These are phyloP conservation scores for Electrophaes corylata DNA, from an alignment of 2,888 invertebrate genomes.

Conservation along the genomic window DNA sequence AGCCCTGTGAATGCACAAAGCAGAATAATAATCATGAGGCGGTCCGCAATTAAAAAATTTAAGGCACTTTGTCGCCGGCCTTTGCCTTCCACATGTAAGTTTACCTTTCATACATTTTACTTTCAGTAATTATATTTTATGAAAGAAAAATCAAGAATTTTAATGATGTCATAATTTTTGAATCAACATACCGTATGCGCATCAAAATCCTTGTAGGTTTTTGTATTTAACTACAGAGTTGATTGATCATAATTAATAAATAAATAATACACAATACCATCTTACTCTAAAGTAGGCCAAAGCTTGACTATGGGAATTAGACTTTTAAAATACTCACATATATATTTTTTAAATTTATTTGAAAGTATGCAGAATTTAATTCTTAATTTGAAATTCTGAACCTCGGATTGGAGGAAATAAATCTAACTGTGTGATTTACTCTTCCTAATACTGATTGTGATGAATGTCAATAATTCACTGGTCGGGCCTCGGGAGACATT, in stretches of 20 bases:
- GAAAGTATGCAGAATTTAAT: constrained; percentile 16
- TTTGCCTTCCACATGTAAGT: constrained; percentile 59
- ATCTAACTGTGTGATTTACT: constrained; percentile 43
- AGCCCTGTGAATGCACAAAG: constrained; percentile 78
- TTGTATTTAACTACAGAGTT: background rate
- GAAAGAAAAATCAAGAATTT: constrained; percentile 34
- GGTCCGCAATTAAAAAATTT: constrained; percentile 82
- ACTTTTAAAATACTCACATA: background rate
- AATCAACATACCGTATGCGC: constrained; percentile 27
- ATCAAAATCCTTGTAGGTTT: background rate
- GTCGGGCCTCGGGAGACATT: constrained; percentile 41
- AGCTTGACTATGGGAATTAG: background rate
- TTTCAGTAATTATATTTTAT: constrained; percentile 34
- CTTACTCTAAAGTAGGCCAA: background rate
- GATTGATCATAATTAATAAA: background rate
- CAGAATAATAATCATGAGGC: constrained; percentile 79
- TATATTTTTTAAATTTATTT: constrained; percentile 3
- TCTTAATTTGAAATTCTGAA: constrained; percentile 10
- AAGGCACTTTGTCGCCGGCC: constrained; percentile 77
- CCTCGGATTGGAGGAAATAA: constrained; percentile 39
- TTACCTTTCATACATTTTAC: constrained; percentile 46
- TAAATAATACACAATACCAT: background rate
- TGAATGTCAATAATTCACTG: constrained; percentile 53
- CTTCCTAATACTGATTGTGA: constrained; percentile 53
- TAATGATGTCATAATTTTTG: constrained; percentile 44